A percentile compares a stretch with the other conserved stretches of the same genome.
These are phyloP conservation scores for Oceanodroma tethys DNA, from an alignment of 2,113 vertebrate genomes.

Conservation along the genomic window DNA sequence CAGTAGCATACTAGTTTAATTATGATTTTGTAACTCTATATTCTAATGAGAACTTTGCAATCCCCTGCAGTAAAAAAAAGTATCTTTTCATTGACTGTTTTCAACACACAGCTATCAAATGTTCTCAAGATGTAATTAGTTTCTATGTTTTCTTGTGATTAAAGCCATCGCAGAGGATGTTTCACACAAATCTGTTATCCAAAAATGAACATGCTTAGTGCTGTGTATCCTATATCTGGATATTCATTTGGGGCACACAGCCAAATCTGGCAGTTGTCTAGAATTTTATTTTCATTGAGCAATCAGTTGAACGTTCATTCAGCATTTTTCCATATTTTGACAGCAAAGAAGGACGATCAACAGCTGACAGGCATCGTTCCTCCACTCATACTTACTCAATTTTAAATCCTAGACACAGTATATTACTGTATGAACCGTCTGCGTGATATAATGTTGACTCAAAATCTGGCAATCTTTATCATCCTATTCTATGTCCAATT, in stretches of 20 bases:
- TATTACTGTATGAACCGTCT: neutral
- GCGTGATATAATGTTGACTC: neutral
- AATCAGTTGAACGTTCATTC: slow-evolving; percentile 36
- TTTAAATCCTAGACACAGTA: neutral
- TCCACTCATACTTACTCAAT: neutral
- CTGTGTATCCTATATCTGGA: slow-evolving; percentile 41
- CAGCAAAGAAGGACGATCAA: slow-evolving; percentile 31
- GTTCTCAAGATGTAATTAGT: slow-evolving; percentile 47
- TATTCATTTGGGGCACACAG: slow-evolving; percentile 20
- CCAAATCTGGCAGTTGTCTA: slow-evolving; percentile 53
- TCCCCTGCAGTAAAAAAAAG: neutral
- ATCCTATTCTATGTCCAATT: neutral
- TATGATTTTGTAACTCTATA: neutral
- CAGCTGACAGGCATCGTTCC: neutral
- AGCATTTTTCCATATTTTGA: slow-evolving; percentile 30
- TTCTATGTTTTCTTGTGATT: slow-evolving; percentile 47
- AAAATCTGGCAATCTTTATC: neutral
- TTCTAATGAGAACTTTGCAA: neutral
- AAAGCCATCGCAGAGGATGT: slow-evolving; percentile 40
- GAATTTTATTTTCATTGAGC: slow-evolving; percentile 43
- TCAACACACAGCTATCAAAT: slow-evolving; percentile 29
- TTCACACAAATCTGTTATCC: neutral
- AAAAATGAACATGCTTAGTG: slow-evolving; percentile 6
- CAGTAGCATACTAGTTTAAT: neutral
- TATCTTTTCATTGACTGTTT: slow-evolving; percentile 31